Evolutionary conservation across 2,888 invertebrate species (phyloP), one percentile per base, ranked within the genome.

Genomic region (Listrodromus nycthemerus): DNA sequence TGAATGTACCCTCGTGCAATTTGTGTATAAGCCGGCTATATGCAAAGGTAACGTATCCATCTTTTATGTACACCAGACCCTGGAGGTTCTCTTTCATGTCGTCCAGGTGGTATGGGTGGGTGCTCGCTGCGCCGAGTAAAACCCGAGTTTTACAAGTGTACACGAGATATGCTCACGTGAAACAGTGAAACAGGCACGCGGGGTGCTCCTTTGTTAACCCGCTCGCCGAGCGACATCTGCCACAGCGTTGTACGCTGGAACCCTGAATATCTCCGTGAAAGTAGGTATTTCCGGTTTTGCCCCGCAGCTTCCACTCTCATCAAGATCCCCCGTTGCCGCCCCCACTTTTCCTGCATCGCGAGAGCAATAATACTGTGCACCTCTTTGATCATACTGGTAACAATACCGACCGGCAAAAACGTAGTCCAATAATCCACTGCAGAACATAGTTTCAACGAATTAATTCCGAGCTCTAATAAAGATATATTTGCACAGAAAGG

Each of bases 51-150:
- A 63, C 10, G 30, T 63, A 45, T 67, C 21, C 48, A 24, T 67
- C 45, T 16, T 67, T 27, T 30, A 48, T 27, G 27, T 45, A 30
- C 16, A 61, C 24, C 27, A 30, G 16, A 7, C 27, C 61, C 27
- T 27, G 37, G 67, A 67, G 67, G 61, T 67, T 58, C 67, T 77
- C 77, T 77, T 77, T 77, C 67, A 67, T 77, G 77, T 77, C 50
- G 58, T 16, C 10, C 19, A 41, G 55, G 37, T 52, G 41, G 21
- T 45, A 30, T 8, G 27, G 33, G 33, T 30, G 1, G 21, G n/a
- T 30, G 27, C 21, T 63, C 45, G 33, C 37, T 16, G 24, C 16
- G 37, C 33, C 50, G 37, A 66, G 30, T 24, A 76, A 33, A 66
- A 55, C 41, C 55, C 66, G 33, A 55, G n/a, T 33, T 37, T 73